phyloP scores from a whole-genome alignment of 2,113 vertebrate genomes.

The Oncorhynchus kisutch region DNA sequence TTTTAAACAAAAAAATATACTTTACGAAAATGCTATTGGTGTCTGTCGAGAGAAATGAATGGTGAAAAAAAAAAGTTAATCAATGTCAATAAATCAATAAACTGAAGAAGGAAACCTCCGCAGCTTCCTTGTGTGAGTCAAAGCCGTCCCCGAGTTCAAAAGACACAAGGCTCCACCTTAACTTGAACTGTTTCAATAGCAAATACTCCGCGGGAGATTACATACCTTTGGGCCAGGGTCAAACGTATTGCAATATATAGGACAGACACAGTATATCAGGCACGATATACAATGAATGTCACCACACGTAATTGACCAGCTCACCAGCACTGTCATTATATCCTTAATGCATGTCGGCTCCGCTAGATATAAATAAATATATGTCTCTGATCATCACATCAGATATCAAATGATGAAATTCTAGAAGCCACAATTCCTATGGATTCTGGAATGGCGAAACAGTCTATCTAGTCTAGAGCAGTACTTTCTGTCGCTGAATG shows the following conservation, averaged over 20 bases:
- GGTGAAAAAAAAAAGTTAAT: slow-evolving; percentile 64
- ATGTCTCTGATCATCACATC: too few relatives aligned
- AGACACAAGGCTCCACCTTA: not conserved
- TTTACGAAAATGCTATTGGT: slow-evolving; percentile 74
- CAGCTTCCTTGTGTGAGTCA: slow-evolving; percentile 15
- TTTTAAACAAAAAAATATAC: slow-evolving; percentile 75
- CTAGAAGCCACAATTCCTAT: too few relatives aligned
- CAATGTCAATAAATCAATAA: slow-evolving; percentile 78
- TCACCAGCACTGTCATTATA: too few relatives aligned
- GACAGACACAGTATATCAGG: not conserved
- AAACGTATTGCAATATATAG: not conserved
- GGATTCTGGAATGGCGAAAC: too few relatives aligned
- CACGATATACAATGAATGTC: too few relatives aligned
- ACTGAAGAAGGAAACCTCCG: slow-evolving; percentile 54
- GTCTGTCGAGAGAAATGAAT: slow-evolving; percentile 73
- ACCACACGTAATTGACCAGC: too few relatives aligned
- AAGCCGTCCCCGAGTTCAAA: not conserved
- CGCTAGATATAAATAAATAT: too few relatives aligned
- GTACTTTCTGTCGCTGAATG: not conserved
- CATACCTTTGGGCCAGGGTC: too few relatives aligned
- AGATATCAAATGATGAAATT: too few relatives aligned
- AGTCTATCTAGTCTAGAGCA: not conserved
- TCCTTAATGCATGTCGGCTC: too few relatives aligned
- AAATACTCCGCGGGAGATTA: too few relatives aligned
- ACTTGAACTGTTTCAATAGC: not conserved